phyloP scores from a whole-genome alignment of 2,113 vertebrate species.

The Tragelaphus scriptus region DNA sequence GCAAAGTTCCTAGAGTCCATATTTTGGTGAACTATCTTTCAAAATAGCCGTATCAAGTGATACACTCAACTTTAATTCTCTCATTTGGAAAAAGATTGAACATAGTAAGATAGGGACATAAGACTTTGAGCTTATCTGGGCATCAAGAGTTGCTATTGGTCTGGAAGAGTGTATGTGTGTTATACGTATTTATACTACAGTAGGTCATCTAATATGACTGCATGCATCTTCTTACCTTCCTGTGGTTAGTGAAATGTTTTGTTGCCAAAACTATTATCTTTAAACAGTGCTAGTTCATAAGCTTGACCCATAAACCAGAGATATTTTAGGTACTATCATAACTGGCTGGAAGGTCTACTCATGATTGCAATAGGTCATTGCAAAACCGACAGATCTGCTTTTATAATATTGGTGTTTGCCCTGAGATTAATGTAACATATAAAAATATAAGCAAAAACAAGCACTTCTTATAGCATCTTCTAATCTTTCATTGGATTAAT shows the following conservation, averaged over 20 bases:
- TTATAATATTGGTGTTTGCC: not conserved
- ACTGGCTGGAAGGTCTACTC: not conserved
- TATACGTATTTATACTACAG: not conserved
- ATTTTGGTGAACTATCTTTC: not conserved
- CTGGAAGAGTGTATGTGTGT: not conserved
- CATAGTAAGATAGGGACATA: not conserved
- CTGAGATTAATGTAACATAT: not conserved
- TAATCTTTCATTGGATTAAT: not conserved
- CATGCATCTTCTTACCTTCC: not conserved
- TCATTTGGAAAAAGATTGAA: not conserved
- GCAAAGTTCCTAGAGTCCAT: not conserved
- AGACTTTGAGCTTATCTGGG: not conserved
- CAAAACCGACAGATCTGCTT: not conserved
- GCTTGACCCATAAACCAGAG: not conserved
- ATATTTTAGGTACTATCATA: not conserved
- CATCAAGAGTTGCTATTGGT: not conserved
- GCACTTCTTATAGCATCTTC: not conserved
- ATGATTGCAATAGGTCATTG: not conserved
- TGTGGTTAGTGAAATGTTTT: not conserved
- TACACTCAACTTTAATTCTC: not conserved
- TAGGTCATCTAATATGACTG: not conserved
- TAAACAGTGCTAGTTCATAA: not conserved
- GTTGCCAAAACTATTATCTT: not conserved
- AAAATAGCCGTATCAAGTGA: not conserved
- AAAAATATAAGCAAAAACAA: not conserved